phyloP scores from a whole-genome alignment of 2,888 invertebrate species.

The Ptilodon capucinus region DNA sequence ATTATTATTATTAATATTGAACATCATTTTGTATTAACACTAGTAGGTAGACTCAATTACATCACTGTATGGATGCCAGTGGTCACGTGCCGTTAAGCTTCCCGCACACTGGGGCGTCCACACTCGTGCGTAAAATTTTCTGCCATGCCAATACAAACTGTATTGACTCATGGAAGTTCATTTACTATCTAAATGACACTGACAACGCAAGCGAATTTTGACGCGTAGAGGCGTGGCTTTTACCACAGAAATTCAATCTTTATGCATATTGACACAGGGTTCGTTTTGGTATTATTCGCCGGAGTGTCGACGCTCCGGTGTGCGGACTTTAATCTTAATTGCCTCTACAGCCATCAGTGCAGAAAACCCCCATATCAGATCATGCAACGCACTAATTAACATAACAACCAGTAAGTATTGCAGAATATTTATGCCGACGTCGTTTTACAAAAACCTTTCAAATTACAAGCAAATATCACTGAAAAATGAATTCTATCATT shows the following conservation, averaged over 20 bases:
- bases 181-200: too few species aligned
- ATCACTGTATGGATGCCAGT: background rate
- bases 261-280: too few species aligned
- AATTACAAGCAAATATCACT: background rate
- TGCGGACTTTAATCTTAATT: conserved; percentile 8
- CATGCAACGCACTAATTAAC: conserved; percentile 67
- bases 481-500: background rate
- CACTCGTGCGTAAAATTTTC: too few species aligned
- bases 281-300: too few species aligned
- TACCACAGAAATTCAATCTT: too few species aligned
- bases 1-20: too few species aligned
- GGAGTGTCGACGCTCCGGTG: too few species aligned
- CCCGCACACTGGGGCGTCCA: too few species aligned
- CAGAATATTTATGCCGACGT: conserved; percentile 20
- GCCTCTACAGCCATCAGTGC: conserved; percentile 34
- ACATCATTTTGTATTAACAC: background rate
- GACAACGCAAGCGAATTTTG: too few species aligned
- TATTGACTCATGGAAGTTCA: too few species aligned
- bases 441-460: background rate
- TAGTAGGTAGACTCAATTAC: background rate
- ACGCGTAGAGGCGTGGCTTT: too few species aligned
- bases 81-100: background rate
- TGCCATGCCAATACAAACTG: too few species aligned
- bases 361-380: conserved; percentile 56
- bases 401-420: conserved; percentile 17